Base-by-base conservation (phyloP, 2,113 vertebrate genomes). In the Perognathus longimembris region DNA sequence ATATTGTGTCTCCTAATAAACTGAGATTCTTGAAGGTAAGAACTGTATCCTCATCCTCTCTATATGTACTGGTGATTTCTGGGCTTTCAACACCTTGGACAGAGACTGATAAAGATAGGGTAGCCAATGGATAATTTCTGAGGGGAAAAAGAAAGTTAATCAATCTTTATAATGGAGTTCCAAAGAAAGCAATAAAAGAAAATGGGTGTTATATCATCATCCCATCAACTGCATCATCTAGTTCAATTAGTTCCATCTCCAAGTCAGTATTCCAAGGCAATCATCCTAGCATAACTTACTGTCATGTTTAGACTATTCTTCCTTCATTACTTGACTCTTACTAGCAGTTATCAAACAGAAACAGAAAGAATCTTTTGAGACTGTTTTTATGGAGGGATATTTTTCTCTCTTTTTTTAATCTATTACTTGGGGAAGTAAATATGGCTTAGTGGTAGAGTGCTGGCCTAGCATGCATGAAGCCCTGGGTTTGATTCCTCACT, bases 121-220 rank as follows among this genome's bases (percentile, higher is more conserved):
- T 61, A 32, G 15, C 67, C 28, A 18, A 71, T 79, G 38, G 24
- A 59, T 78, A 79, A 61, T 71, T 71, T 38, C 40, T 71, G 28
- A 71, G 28, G 71, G 34, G 78, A 92, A 86, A 64, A 54, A 79
- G 74, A 32, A 82, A 75, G n/a, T 64, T 26, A 77, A 54, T 70
- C 42, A 34, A 79, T 70, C 76, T 79, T n/a, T 79, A 21, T 64
- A 73, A 63, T 86, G 54, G 42, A 54, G n/a, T 64, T 71, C 75
- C 57, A 61, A 45, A 32, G 45, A 69, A 50, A 70, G 50, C 59
- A 70, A 77, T 36, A 69, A 91, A 73, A 10, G 24, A 67, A 85
- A 76, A 77, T 45, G 24, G 4, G 12, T 45, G 14, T 22, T 59
- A 42, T 67, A 66, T 54, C 28, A 71, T 21, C 28, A 50, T 8